Conservation (phyloP, 2,113 vertebrate species). For the Bothrops jararaca region DNA sequence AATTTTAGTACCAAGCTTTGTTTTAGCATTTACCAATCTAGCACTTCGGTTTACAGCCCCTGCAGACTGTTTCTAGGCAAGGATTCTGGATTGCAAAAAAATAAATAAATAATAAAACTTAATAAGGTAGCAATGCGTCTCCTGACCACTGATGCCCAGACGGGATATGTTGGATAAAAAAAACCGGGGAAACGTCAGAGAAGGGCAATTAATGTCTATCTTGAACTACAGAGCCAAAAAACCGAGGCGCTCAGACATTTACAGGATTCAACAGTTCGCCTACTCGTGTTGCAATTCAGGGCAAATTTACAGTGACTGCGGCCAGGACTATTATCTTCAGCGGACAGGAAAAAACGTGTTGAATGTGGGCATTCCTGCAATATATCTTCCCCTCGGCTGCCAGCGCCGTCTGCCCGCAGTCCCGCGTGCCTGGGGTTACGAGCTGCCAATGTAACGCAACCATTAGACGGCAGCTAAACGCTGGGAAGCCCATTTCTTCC, state of each 20-base stretch:
- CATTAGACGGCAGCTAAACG: not conserved
- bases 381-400: not conserved
- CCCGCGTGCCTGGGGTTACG: not conserved
- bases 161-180: not conserved
- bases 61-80: conserved; percentile 1
- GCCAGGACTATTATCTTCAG: not conserved
- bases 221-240: not conserved
- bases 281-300: not conserved
- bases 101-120: not conserved
- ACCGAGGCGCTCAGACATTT: not conserved
- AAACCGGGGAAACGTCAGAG: not conserved
- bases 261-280: not conserved
- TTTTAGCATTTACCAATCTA: not conserved
- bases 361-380: not conserved
- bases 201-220: not conserved
- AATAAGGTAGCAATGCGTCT: not conserved
- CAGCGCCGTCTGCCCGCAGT: not conserved
- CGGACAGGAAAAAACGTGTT: not conserved
- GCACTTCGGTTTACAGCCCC: not conserved
- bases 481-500: not conserved
- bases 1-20: conserved; percentile 5
- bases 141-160: not conserved
- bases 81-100: not conserved
- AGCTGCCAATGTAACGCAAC: not conserved
- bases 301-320: not conserved